Percentiles rank a stretch among this genome's conserved stretches.
These are phyloP conservation scores for Pipistrellus nathusii DNA, from an alignment of 2,797 vertebrate species.

Conservation along the genomic window DNA sequence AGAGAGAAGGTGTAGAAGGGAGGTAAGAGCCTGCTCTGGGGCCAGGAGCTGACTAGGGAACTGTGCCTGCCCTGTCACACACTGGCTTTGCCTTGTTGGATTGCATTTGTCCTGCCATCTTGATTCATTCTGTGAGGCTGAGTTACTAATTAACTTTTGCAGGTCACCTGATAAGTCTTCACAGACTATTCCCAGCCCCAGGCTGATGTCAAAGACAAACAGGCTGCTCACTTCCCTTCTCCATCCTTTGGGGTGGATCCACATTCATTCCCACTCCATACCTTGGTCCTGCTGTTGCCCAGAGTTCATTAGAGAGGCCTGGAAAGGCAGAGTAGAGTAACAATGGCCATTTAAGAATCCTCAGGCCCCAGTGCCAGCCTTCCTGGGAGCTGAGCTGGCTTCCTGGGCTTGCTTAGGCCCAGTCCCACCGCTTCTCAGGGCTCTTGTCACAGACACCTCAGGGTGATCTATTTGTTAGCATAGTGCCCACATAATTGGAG, in stretches of 20 bases:
- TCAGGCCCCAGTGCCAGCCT: background rate
- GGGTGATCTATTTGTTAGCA: constrained; percentile 42
- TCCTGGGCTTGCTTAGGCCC: constrained; percentile 48
- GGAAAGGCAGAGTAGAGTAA: background rate
- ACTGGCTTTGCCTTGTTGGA: constrained; percentile 50
- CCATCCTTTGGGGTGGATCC: constrained; percentile 52
- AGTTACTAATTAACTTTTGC: constrained; percentile 73
- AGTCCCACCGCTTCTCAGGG: constrained; percentile 63
- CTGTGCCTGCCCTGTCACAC: background rate
- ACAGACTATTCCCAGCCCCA: constrained; percentile 46
- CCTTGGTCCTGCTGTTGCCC: constrained; percentile 42
- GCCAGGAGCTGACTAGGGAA: constrained; percentile 19
- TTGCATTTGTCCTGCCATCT: constrained; percentile 50
- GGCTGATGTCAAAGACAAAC: constrained; percentile 16
- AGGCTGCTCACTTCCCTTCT: constrained; percentile 44
- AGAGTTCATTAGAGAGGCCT: background rate
- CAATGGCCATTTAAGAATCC: background rate
- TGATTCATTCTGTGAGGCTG: constrained; percentile 31
- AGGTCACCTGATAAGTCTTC: constrained; percentile 47
- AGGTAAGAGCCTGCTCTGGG: constrained; percentile 6
- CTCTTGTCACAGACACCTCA: constrained; percentile 63
- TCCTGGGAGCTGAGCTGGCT: constrained; percentile 54
- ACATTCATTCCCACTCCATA: constrained; percentile 59
- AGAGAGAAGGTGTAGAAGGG: background rate
- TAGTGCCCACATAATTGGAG: background rate